Evolutionary conservation across 2,113 vertebrate genomes (phyloP).

Genomic region (Anhinga anhinga): DNA sequence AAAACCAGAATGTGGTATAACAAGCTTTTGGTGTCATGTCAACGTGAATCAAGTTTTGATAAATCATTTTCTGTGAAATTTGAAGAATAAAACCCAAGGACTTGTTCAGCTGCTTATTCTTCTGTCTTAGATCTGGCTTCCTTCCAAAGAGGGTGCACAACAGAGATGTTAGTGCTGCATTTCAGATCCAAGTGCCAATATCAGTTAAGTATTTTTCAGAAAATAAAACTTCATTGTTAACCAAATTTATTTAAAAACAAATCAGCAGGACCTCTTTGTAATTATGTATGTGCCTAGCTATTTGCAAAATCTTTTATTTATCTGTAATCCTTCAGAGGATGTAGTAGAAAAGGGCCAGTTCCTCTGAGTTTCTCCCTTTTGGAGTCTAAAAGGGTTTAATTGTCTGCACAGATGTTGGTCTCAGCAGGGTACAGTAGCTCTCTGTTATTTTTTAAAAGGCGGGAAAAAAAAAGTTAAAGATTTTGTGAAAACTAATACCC

Average conservation of each 20-base stretch:
- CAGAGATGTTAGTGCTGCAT: background rate
- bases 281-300: conserved; percentile 15
- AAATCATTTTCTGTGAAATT: background rate
- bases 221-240: conserved; percentile 39
- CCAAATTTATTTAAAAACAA: conserved; percentile 53
- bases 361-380: conserved; percentile 2
- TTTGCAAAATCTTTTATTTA: conserved; percentile 47
- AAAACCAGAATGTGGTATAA: background rate
- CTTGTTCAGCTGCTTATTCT: background rate
- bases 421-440: conserved; percentile 45
- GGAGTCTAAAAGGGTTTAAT: conserved; percentile 40
- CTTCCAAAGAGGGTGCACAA: background rate
- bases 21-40: background rate
- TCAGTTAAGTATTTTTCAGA: background rate
- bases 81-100: background rate
- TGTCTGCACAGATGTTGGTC: conserved; percentile 60
- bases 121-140: background rate
- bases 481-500: background rate
- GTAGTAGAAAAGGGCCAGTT: conserved; percentile 43
- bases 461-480: background rate
- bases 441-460: conserved; percentile 34
- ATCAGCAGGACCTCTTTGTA: background rate
- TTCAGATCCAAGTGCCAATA: conserved; percentile 4
- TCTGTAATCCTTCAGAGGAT: conserved; percentile 50
- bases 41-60: background rate